Base-by-base conservation (phyloP, 1,140 invertebrate species). In the Cydia fagiglandana region DNA sequence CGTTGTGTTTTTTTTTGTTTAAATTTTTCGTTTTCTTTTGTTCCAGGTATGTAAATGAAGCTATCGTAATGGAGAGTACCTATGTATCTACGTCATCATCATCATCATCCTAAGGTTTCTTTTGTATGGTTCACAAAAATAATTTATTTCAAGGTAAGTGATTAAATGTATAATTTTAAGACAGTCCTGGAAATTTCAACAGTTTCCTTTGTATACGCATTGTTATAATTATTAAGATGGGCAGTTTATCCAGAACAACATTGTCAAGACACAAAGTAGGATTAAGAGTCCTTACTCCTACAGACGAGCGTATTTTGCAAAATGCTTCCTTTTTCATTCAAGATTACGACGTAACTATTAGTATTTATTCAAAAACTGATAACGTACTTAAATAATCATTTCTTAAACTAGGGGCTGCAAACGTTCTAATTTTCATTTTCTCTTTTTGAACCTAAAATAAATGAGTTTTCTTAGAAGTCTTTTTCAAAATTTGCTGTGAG, bases 1-100 rank as follows among this genome's bases (percentile, higher is more conserved):
- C 77, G 68, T 74, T 77, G 38, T 76, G 13, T 61, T 77, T 74
- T 20, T 73, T 20, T 79, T 81, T 81, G 77, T 76, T 78, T 79
- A 73, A 38, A 10, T 73, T 73, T 75, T 61, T 70, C 34, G 2
- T 70, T 80, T 78, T 56, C 79, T 78, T 80, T 86, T 83, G 80
- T 88, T 88, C 75, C 83, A 89, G 88, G 88, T 89, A 80, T 70
- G 66, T 17, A 70, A 24, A 70, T 70, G 0, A 70, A 70, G 38
- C 13, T 34, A 38, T 13, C 64, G 24, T 68, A 68, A 34, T 38
- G 64, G 64, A 68, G 24, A 64, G 53, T 56, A 56, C 6, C 24
- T 61, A 61, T 12, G 17, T 10, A 12, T 24, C 56, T 61, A 12
- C n/a, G 20, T 24, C 56, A 24, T 61, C 24, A 20, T 24, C 56